A percentile compares a stretch with the other conserved stretches of the same genome.
Conservation (phyloP, 2,797 vertebrate genomes). For the Kryptopterus vitreolus region DNA sequence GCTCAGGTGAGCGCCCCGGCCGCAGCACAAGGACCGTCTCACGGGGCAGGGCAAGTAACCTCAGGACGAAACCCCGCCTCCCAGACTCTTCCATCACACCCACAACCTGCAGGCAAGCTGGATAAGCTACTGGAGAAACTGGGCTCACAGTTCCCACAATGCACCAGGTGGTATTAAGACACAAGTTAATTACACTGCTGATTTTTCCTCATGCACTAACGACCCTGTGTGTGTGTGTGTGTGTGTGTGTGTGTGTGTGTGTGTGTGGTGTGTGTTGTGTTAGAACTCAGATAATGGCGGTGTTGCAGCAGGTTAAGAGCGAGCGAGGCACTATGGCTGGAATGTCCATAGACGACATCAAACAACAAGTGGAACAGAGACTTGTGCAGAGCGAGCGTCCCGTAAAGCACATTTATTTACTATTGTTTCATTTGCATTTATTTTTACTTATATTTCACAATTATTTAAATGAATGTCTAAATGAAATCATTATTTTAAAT, state of each 20-base stretch:
- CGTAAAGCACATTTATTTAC: conserved; percentile 12
- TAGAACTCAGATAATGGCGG: conserved; percentile 81
- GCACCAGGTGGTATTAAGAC: conserved; percentile 73
- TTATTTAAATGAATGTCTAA: no score
- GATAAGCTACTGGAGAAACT: conserved; percentile 89
- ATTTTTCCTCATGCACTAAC: neutral
- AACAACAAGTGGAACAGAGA: conserved; percentile 77
- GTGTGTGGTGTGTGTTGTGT: neutral
- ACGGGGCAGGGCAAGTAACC: neutral
- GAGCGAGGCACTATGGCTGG: conserved; percentile 87
- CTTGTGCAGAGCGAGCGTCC: conserved; percentile 67
- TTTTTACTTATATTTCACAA: no score
- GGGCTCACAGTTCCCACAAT: conserved; percentile 80
- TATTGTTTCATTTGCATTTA: no score
- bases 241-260: neutral
- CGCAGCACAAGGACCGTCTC: neutral
- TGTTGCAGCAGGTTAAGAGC: conserved; percentile 91
- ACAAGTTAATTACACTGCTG: neutral
- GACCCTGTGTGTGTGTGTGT: neutral
- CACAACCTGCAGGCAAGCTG: conserved; percentile 75
- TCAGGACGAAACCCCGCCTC: conserved; percentile 23
- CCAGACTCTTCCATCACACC: conserved; percentile 46
- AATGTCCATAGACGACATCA: conserved; percentile 86
- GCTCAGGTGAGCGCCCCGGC: neutral
- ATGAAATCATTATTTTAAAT: no score